A percentile compares a stretch with the other conserved stretches of the same genome.
Evolutionary conservation across 92 coral and sea anemone species (phyloP).

Genomic region (Pocillopora grandis): DNA sequence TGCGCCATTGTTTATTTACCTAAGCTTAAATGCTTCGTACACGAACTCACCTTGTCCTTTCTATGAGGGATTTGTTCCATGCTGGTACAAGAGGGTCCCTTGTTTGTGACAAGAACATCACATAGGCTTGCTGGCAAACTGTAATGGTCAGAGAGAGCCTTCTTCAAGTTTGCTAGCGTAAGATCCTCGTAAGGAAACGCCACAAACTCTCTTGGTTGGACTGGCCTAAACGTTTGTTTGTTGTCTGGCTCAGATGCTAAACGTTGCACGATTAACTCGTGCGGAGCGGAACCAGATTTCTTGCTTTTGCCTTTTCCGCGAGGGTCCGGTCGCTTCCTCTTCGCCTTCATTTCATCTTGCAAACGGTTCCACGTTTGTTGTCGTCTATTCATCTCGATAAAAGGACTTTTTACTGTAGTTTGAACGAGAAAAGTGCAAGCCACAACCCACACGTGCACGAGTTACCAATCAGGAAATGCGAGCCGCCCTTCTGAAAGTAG

Average conservation of each 20-base stretch:
- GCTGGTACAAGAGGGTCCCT: conserved; percentile 66
- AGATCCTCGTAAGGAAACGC: conserved; percentile 54
- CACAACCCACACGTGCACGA: no score
- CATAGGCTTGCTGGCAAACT: conserved; percentile 56
- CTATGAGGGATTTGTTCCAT: conserved; percentile 59
- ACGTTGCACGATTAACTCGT: conserved; percentile 65
- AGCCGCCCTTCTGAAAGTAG: conserved; percentile 21
- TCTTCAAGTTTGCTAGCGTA: conserved; percentile 54
- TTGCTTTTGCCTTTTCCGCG: conserved; percentile 34
- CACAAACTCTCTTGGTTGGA: conserved; percentile 73
- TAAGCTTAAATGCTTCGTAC: not conserved
- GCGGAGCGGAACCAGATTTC: conserved; percentile 53
- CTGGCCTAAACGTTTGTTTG: conserved; percentile 63
- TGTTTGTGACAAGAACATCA: conserved; percentile 61
- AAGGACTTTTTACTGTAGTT: not conserved
- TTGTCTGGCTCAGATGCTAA: conserved; percentile 64
- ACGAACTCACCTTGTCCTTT: conserved; percentile 58
- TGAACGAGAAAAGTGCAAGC: conserved; percentile 3
- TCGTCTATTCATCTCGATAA: conserved; percentile 29
- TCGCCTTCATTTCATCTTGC: conserved; percentile 42
- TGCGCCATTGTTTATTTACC: no score
- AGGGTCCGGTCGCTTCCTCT: conserved; percentile 44
- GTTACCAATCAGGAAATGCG: not conserved
- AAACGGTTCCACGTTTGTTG: conserved; percentile 42
- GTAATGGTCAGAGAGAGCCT: conserved; percentile 63